Base-by-base conservation (phyloP, 2,797 vertebrate species). In the Benthosema pterotum region DNA sequence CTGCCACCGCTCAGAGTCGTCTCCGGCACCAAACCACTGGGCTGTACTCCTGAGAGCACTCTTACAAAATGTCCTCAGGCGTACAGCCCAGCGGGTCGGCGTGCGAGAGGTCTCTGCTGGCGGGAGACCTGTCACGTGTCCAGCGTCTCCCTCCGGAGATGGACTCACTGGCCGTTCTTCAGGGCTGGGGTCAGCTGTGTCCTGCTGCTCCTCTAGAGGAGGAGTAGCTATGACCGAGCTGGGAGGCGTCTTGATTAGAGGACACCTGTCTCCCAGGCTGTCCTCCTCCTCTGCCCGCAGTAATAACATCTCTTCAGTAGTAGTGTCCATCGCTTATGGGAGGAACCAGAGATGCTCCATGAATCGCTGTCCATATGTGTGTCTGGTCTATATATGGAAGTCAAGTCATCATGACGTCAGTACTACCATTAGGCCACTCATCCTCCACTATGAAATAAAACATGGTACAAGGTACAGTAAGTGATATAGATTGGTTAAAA, bases 1-100 rank as follows among this genome's bases (percentile, higher is more conserved):
- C 12, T 95, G 94, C 95, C 95, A 95, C 60, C 93, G 80, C 66
- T 98, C 96, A 88, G 93, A 94, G 89, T 95, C 95, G 1, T 90
- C 87, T 19, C 95, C 95, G 46, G 99, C 88, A 0, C 97, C 97
- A 0, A 99, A 98, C 97, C 97, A 99, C 72, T 97, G 92, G 0
- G 97, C 97, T 0, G 97, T 94, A 52, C 93, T 91, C 80, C 97
- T 99, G 32, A 38, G 32, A 38, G 32, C 32, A 38, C 32, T 38
- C 32, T 38, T 38, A 38, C 32, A 38, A 9, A 38, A 38, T 38
- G 32, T 38, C 32, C 32, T 38, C 32, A 38, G 32, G 32, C 32
- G 32, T 38, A 9, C 32, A 11, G 32, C 9, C 32, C 32, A 38
- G 32, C 75, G 82, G 48, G 93, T 94, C 0, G 94, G 86, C 12